Percentiles rank a stretch among this genome's conserved stretches.
phyloP scores from a whole-genome alignment of 2,113 vertebrate species.

The Microcebus jonahi region DNA sequence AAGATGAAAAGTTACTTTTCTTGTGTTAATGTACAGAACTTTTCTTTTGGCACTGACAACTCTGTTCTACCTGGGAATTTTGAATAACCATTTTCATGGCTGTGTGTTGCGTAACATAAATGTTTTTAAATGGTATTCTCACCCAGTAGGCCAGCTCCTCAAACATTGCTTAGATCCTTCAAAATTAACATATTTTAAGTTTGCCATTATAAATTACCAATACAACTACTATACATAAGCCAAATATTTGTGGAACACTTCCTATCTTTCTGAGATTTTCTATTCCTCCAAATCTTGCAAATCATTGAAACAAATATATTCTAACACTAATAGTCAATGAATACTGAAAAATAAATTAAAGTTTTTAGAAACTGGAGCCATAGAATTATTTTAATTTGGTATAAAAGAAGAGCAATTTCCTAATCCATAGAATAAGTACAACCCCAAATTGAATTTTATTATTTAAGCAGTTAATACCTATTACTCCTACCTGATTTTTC shows the following conservation, averaged over 20 bases:
- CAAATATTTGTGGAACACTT: constrained; percentile 14
- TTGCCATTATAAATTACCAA: constrained; percentile 4
- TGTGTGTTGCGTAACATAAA: constrained; percentile 4
- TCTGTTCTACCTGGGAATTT: background rate
- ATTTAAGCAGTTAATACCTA: background rate
- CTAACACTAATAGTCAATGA: background rate
- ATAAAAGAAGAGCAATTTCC: background rate
- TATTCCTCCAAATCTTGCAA: background rate
- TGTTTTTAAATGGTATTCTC: constrained; percentile 20
- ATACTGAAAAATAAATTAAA: background rate
- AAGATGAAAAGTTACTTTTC: constrained; percentile 51
- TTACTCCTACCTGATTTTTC: constrained; percentile 4
- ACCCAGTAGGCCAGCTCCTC: constrained; percentile 5
- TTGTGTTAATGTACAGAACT: constrained; percentile 10
- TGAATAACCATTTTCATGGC: background rate
- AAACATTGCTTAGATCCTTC: background rate
- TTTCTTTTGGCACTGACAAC: background rate
- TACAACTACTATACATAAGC: background rate
- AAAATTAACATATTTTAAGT: constrained; percentile 39
- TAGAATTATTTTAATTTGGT: constrained; percentile 22
- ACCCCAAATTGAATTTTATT: constrained; percentile 40
- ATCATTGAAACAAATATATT: background rate
- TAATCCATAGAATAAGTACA: background rate
- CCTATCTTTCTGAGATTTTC: background rate
- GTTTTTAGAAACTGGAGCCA: background rate